Evolutionary conservation across 2,113 vertebrate genomes (phyloP).

Genomic region (human (Homo sapiens)): GRCh38 chr1:118974501-118975000

Average conservation of each 20-base stretch:
- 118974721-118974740: conserved; percentile 69
- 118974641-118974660: neutral
- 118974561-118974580: conserved; percentile 24
- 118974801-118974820: conserved; percentile 50
- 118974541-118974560: conserved; percentile 65
- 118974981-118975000: conserved; percentile 77
- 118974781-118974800: conserved; percentile 45
- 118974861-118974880: conserved; percentile 81
- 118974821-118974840: conserved; percentile 78
- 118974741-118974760: conserved; percentile 53
- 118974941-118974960: conserved; percentile 72
- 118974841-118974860: conserved; percentile 77
- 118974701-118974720: conserved; percentile 6
- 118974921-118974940: conserved; percentile 73
- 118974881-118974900: conserved; percentile 81
- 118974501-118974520: conserved; percentile 55
- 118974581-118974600: neutral
- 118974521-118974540: conserved; percentile 39
- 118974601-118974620: neutral
- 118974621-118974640: neutral
- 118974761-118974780: conserved; percentile 73
- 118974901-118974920: conserved; percentile 79
- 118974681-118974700: conserved; percentile 33
- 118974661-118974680: neutral
- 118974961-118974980: conserved; percentile 60